Base-by-base conservation (phyloP, 1,140 invertebrate genomes). In the Papilio helenus region DNA sequence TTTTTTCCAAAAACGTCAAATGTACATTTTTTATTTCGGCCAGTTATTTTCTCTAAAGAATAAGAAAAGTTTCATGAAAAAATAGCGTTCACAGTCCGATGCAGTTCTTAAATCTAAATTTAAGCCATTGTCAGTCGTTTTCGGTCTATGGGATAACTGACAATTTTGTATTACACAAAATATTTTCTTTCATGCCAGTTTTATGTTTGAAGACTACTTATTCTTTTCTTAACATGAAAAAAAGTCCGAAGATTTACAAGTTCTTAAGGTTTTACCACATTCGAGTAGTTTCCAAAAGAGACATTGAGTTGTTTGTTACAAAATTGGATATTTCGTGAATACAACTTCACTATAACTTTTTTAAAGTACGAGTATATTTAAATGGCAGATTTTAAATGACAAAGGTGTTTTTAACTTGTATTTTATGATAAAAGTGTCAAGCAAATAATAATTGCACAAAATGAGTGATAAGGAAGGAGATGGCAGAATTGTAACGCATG, bases 101-200 rank as follows among this genome's bases (percentile, higher is more conserved):
- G 61, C 61, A 34, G 61, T 68, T 68, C 61, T 68, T 68, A 29
- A 68, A 68, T 68, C 61, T 12, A 29, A 68, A 68, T 68, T 68
- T 68, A 18, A 68, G 14, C 26, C 26, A 68, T 68, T 68, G 61
- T 68, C 26, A 65, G 23, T 29, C 1, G 23, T 68, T 29, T 34
- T 29, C 26, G 26, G 61, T 68, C 61, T n/a, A 68, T 29, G 61
- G 14, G 26, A 68, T 7, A 68, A 68, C 61, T 68, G 61, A 68
- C 61, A 29, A 68, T 26, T 34, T 34, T 34, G 26, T 68, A 68
- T 68, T 68, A 68, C 34, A 0, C 14, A 26, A 68, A 68, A 68
- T 16, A 68, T 68, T 29, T 68, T 68, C 61, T 68, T 68, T 29
- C 26, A 29, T 34, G 61, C 12, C 61, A 4, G 61, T 68, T 68